Evolutionary conservation across 1,140 invertebrate genomes (phyloP), one percentile per base, ranked within the genome.

Genomic region (Teleogryllus occipitalis): DNA sequence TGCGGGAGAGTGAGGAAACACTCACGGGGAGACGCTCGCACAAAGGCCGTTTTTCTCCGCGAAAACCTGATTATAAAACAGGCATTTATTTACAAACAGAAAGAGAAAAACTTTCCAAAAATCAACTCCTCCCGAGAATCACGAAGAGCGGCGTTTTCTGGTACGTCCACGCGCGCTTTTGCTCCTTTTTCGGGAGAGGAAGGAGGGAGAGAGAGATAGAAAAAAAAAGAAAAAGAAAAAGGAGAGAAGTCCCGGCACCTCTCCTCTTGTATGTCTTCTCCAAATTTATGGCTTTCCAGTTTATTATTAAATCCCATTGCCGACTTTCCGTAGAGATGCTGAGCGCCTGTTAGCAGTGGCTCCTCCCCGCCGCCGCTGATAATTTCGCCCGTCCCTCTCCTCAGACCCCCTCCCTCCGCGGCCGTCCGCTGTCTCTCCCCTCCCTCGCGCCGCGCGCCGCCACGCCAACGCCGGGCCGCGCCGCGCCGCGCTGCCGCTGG

Each of bases 261-360:
- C 54, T 65, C 54, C 54, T 65, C 27, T 65, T 65, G 54, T 65
- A 65, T 65, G 54, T 18, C 54, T 65, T 65, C 54, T 65, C 54
- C 18, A 65, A 65, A 65, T 65, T 65, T 65, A 65, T 65, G 54
- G 54, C 54, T 65, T 65, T 65, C 54, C 54, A 65, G 54, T 65
- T 65, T 65, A 65, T 65, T 65, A 65, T 65, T 65, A 65, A 65
- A 65, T 65, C 54, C 54, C 18, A 65, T 65, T 65, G 54, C 54
- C 54, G 54, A 14, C 54, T 65, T 65, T 65, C 54, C 54, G 10
- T 3, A 65, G 54, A 65, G 54, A 14, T 65, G 54, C 54, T 65
- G 54, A 65, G 10, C 54, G 54, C 54, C 54, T 65, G 54, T 65
- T 65, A 65, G 54, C 10, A 10, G 10, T 18, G 18, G 10, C 54